Evolutionary conservation across 2,888 invertebrate genomes (phyloP), one percentile per base, ranked within the genome.

Genomic region (Abrostola tripartita): DNA sequence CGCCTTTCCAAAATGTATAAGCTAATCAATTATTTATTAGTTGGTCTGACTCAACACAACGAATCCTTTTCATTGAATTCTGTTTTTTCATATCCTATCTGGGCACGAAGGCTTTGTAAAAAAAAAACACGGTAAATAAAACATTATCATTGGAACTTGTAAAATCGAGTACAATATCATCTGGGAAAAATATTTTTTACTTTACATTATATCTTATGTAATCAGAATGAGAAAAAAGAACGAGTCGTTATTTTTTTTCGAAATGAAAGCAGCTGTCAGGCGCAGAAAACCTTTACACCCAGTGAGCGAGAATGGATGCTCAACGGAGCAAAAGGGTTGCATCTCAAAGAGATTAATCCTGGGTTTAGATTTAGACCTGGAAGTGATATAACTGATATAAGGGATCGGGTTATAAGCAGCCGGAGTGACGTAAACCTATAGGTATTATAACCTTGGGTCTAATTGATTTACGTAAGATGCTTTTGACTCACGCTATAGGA

Each of bases 311-410:
- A 73, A 50, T 40, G 57, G 36, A 58, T 52, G 70, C 56, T 37
- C 65, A 66, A 35, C 63, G 58, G 60, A 74, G 65, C 70, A 62
- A 74, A 63, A 74, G 57, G 68, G 65, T 50, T 76, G 74, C 63
- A 65, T 37, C 53, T 56, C 65, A 35, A 52, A 8, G 52, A 51
- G 59, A 64, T 74, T 74, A 74, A 74, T 74, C 49, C 58, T 41
- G 44, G 41, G 36, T 60, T 52, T 47, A 52, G 54, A 55, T 37
- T 58, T 37, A 70, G 57, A n/a, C n/a, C 42, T 58, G 12, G 10
- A 7, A 68, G n/a, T n/a, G 40, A 24, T 24, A 42, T 6, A 10
- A 41, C n/a, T 64, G 52, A 65, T 65, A 61, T 54, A 50, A 65
- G 36, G 49, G 65, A 61, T 8, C 44, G 51, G 52, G 24, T 42